Evolutionary conservation across 2,888 invertebrate genomes (phyloP), one percentile per base, ranked within the genome.

Genomic region (Perizoma flavofasciatum): DNA sequence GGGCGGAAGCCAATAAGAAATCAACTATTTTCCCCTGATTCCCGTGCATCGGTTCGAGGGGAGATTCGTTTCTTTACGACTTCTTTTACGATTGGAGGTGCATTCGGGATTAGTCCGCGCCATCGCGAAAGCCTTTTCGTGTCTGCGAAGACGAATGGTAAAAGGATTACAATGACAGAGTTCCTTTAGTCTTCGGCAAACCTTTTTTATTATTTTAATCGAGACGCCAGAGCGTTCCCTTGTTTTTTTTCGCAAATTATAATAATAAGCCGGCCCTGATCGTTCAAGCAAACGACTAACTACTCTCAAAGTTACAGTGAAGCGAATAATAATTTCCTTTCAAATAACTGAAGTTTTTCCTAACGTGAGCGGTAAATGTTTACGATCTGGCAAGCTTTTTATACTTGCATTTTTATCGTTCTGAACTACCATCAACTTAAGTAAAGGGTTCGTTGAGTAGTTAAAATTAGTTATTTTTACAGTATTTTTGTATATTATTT

Each of bases 61-160:
- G 88, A 82, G 81, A 76, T 81, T 82, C 85, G 86, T 75, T 89
- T 87, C 90, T 92, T 92, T 92, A 92, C 90, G 92, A 89, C 89
- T 89, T 82, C 87, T 91, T 92, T 92, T 92, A 92, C 91, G 90
- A 91, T 89, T 90, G 87, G 85, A 90, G 90, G 89, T 92, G 91
- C 92, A 92, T 92, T 90, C 85, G 83, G 83, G 91, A 92, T 92
- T 90, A 91, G 89, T 84, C 81, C 80, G 79, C 79, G 82, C 81
- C 81, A 77, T 77, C 84, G 83, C 79, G 79, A 90, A 82, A 90
- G 90, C 89, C 80, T 91, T 92, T 90, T 79, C 89, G 83, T 91
- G 90, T 91, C 88, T 88, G 70, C 81, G 72, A 79, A 86, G 85
- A 86, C 82, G 88, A 87, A 87, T 86, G 84, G 82, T 84, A 86